A percentile compares a stretch with the other conserved stretches of the same genome.
These are phyloP conservation scores for Pseudolycoriella hygida DNA, from an alignment of 2,888 invertebrate genomes.

Conservation along the genomic window DNA sequence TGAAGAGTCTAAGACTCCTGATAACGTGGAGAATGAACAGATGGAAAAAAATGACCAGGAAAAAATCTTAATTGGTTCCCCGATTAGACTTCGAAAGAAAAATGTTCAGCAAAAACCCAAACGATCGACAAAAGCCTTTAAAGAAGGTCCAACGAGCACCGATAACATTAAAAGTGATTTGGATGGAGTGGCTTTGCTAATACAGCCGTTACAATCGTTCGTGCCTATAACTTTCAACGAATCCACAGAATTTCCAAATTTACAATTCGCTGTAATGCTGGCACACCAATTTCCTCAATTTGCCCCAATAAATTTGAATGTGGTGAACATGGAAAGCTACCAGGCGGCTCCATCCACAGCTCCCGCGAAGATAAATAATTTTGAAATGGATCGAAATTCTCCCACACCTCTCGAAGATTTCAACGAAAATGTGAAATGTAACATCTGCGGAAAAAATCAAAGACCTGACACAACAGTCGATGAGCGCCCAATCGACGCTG, in stretches of 20 bases:
- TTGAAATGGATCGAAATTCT: slow-evolving; percentile 8
- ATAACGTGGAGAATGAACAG: slow-evolving; percentile 6
- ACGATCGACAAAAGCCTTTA: slow-evolving; percentile 1
- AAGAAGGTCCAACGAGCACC: slow-evolving; percentile 7
- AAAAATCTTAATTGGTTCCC: slow-evolving; percentile 27
- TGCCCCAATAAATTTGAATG: slow-evolving; percentile 4
- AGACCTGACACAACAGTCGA: background rate
- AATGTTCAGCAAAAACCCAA: slow-evolving; percentile 10
- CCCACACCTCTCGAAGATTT: slow-evolving; percentile 3
- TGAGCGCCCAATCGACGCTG: no score
- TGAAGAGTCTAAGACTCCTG: slow-evolving; percentile 5
- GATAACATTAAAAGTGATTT: slow-evolving; percentile 3
- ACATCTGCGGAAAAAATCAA: slow-evolving; percentile 12
- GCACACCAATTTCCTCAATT: slow-evolving; percentile 22
- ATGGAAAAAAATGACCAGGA: slow-evolving; percentile 16
- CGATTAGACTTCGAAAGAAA: slow-evolving; percentile 25
- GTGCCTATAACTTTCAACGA: slow-evolving; percentile 7
- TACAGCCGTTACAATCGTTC: background rate
- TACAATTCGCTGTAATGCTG: slow-evolving; percentile 26
- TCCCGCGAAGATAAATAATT: slow-evolving; percentile 6
- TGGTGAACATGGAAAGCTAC: background rate
- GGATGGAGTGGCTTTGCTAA: background rate
- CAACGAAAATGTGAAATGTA: slow-evolving; percentile 7
- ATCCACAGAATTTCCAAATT: slow-evolving; percentile 17
- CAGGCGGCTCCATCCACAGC: background rate